A percentile compares a stretch with the other conserved stretches of the same genome.
Evolutionary conservation across 2,888 invertebrate species (phyloP).

Genomic region (Andrena flavipes): DNA sequence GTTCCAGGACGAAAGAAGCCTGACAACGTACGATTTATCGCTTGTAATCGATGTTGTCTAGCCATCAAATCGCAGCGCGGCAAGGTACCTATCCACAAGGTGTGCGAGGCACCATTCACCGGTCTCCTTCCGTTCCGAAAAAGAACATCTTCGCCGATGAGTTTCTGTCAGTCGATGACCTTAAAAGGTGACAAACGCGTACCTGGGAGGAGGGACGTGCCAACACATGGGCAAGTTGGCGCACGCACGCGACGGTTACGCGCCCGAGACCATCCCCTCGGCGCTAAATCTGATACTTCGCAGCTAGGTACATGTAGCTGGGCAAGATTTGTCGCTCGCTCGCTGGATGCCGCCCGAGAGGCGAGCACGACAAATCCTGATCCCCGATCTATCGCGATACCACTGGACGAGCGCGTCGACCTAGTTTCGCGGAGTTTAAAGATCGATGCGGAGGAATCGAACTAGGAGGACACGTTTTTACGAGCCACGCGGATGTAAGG

Average conservation of each 20-base stretch:
- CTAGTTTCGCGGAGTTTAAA: conserved; percentile 59
- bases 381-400: conserved; percentile 40
- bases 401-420: conserved; percentile 51
- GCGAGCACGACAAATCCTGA: conserved; percentile 60
- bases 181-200: conserved; percentile 40
- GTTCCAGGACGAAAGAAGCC: conserved; percentile 50
- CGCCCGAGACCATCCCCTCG: conserved; percentile 37
- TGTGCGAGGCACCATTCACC: conserved; percentile 30
- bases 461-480: conserved; percentile 57
- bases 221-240: background rate
- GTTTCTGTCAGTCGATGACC: conserved; percentile 51
- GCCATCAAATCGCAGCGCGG: conserved; percentile 47
- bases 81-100: conserved; percentile 21
- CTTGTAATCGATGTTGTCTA: conserved; percentile 61
- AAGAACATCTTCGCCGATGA: conserved; percentile 42
- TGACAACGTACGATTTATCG: conserved; percentile 64
- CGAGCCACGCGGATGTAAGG: conserved; percentile 15
- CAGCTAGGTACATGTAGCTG: conserved; percentile 44
- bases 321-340: conserved; percentile 63
- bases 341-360: conserved; percentile 38
- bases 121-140: conserved; percentile 46
- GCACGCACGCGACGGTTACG: background rate
- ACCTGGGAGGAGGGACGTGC: background rate
- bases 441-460: conserved; percentile 62
- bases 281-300: conserved; percentile 53